These are phyloP conservation scores for Paraplagusia blochii DNA, from an alignment of 2,113 vertebrate genomes.

Conservation along the genomic window DNA sequence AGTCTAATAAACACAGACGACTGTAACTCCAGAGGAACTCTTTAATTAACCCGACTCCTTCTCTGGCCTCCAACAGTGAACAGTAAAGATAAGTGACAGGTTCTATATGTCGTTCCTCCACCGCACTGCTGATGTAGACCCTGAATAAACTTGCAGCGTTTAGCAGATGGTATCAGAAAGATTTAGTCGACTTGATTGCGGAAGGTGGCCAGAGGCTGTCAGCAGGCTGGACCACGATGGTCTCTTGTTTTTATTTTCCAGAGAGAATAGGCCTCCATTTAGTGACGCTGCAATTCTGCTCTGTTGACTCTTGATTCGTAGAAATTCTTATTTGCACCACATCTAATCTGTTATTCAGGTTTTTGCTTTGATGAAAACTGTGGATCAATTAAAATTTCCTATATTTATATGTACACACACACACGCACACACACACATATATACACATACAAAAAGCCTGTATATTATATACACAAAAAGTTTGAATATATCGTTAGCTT, in stretches of 20 bases:
- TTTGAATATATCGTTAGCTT: no score
- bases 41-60: slow-evolving; percentile 1
- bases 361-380: no score
- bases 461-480: no score
- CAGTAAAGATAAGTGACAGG: slow-evolving; percentile 53
- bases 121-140: slow-evolving; percentile 64
- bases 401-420: no score
- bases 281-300: slow-evolving; percentile 5
- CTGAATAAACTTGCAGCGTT: slow-evolving; percentile 70
- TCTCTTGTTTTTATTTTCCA: slow-evolving; percentile 33
- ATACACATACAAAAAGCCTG: no score
- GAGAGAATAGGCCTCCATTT: slow-evolving; percentile 21
- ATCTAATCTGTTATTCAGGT: background rate
- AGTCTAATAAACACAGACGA: no score
- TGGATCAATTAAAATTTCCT: no score
- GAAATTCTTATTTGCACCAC: no score
- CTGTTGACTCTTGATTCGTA: background rate
- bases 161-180: slow-evolving; percentile 70
- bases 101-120: slow-evolving; percentile 58
- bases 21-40: no score
- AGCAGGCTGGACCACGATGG: slow-evolving; percentile 30
- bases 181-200: slow-evolving; percentile 59
- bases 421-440: no score
- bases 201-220: slow-evolving; percentile 53
- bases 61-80: slow-evolving; percentile 11